These are phyloP conservation scores for Drosophila ananassae DNA, from an alignment of 1,140 invertebrate genomes.

Conservation along the genomic window DNA sequence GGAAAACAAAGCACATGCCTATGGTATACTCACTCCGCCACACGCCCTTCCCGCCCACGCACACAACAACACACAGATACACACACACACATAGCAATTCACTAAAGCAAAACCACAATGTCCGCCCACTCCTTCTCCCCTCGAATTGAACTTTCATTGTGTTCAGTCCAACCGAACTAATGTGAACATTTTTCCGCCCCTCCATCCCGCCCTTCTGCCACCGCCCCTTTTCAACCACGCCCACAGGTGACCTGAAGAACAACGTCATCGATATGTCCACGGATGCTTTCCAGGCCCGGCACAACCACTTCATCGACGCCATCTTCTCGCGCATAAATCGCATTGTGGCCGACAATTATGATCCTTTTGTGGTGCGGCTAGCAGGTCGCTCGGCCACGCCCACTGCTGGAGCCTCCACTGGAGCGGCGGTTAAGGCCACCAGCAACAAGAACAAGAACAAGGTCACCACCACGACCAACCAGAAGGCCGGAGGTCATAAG, in stretches of 20 bases:
- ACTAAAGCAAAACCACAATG: slow-evolving; percentile 31
- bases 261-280: slow-evolving; percentile 83
- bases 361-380: slow-evolving; percentile 92
- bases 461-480: slow-evolving; percentile 13
- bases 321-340: slow-evolving; percentile 91
- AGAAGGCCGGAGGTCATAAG: slow-evolving; percentile 59
- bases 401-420: slow-evolving; percentile 1
- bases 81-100: slow-evolving; percentile 10
- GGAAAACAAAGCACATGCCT: slow-evolving; percentile 56
- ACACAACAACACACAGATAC: slow-evolving; percentile 9
- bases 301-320: slow-evolving; percentile 92
- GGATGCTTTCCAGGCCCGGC: slow-evolving; percentile 79
- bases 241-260: slow-evolving; percentile 81
- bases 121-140: slow-evolving; percentile 13
- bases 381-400: slow-evolving; percentile 85
- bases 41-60: slow-evolving; percentile 1
- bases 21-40: slow-evolving; percentile 35
- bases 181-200: slow-evolving; percentile 37
- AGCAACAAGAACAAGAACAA: slow-evolving; percentile 24
- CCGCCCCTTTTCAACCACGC: slow-evolving; percentile 16
- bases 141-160: slow-evolving; percentile 32
- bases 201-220: not conserved
- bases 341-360: slow-evolving; percentile 90
- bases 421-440: slow-evolving; percentile 35
- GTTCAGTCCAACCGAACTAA: slow-evolving; percentile 44